Base-by-base conservation (phyloP, 2,797 vertebrate species). In the Decapterus maruadsi region DNA sequence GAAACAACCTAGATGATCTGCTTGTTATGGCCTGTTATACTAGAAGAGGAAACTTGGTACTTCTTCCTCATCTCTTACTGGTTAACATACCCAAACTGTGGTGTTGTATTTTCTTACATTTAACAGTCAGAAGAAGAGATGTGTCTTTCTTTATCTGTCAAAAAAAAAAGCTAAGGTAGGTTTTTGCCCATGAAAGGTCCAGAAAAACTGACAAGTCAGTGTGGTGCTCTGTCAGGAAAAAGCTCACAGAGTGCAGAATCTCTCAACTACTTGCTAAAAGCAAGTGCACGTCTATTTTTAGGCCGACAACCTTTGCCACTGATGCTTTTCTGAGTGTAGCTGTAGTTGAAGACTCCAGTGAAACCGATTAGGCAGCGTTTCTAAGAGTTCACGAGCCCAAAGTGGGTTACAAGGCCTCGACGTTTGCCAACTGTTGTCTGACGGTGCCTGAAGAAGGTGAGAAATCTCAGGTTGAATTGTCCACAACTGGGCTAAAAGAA, bases 221-320 rank as follows among this genome's bases (percentile, higher is more conserved):
- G 78, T 42, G 13, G 56, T 72, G 73, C 64, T 68, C 72, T 50
- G 68, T 83, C 48, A 81, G 72, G 40, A 59, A 68, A 83, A 68
- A 61, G 48, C 45, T 78, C 51, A 14, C 56, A 36, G 38, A 82
- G 87, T 92, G 90, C 85, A 85, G 89, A 94, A 94, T 94, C 82
- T 94, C 76, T 90, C 81, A 43, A 40, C 80, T 69, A 77, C 77
- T 62, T 67, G 85, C 82, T 87, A 89, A 86, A 92, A 90, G 56
- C 73, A 78, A 82, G 70, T 66, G 1, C 4, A 1, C 0, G 9
- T 75, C 88, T 94, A 93, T 93, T 93, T 92, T 93, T 89, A 91
- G 87, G 11, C 56, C 0, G 48, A 22, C 56, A 36, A 54, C 26
- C 53, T 80, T 43, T 77, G 85, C 53, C 11, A 50, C 67, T 64